phyloP scores from a whole-genome alignment of 1,140 invertebrate genomes.

The Anoplolepis gracilipes region DNA sequence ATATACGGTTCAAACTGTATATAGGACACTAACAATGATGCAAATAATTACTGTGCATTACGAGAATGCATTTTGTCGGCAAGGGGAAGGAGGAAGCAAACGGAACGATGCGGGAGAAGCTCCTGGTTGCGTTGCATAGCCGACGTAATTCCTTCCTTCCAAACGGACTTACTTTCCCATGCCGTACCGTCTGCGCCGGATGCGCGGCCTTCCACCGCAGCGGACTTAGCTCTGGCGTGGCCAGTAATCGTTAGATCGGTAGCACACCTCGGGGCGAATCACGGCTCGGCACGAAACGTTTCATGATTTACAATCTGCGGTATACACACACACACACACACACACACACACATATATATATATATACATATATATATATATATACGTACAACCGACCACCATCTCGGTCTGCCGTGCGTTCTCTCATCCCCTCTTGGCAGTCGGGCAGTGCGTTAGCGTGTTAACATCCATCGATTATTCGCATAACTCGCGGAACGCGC shows the following conservation, averaged over 20 bases:
- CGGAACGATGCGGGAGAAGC: background rate
- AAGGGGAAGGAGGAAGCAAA: too few relatives aligned
- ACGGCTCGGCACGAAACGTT: constrained; percentile 60
- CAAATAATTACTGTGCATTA: constrained; percentile 25
- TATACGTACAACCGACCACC: too few relatives aligned
- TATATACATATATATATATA: too few relatives aligned
- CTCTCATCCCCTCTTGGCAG: constrained; percentile 12
- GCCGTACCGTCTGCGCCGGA: constrained; percentile 55
- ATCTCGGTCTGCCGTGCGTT: background rate
- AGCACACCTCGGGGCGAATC: constrained; percentile 63
- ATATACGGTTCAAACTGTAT: background rate
- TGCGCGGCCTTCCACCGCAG: constrained; percentile 34
- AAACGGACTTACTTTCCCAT: constrained; percentile 46
- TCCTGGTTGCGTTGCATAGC: constrained; percentile 38
- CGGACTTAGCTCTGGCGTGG: constrained; percentile 52
- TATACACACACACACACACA: background rate
- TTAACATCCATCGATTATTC: constrained; percentile 61
- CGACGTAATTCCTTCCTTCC: constrained; percentile 51
- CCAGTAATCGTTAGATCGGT: constrained; percentile 67
- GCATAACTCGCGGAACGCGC: constrained; percentile 59
- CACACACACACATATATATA: too few relatives aligned
- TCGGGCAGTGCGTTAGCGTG: constrained; percentile 53
- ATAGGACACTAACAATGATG: background rate
- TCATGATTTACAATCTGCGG: constrained; percentile 48
- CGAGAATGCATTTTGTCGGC: background rate